phyloP scores from a whole-genome alignment of 2,797 vertebrate species.

The Steatocranus sp. region DNA sequence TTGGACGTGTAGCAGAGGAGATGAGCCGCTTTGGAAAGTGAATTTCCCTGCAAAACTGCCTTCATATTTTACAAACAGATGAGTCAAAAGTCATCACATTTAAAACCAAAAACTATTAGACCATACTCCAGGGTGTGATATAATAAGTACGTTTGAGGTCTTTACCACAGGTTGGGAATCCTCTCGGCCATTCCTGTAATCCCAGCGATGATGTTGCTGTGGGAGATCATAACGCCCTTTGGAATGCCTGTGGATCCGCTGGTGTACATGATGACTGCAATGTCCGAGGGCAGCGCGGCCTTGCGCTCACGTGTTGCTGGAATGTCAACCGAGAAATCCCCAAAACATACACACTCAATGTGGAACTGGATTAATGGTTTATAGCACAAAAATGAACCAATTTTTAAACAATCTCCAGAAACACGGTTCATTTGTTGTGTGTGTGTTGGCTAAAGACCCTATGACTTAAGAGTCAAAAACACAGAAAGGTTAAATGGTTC shows the following conservation, averaged over 20 bases:
- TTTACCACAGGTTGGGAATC: conserved; percentile 84
- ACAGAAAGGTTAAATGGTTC: neutral
- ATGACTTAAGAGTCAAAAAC: neutral
- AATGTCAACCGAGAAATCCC: neutral
- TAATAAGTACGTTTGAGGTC: neutral
- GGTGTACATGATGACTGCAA: conserved; percentile 97
- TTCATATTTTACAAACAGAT: neutral
- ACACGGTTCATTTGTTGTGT: neutral
- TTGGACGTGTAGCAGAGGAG: neutral
- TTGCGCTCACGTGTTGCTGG: conserved; percentile 31
- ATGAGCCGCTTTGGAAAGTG: neutral
- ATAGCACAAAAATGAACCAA: neutral
- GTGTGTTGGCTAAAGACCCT: neutral
- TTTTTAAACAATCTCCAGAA: neutral
- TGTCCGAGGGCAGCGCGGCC: conserved; percentile 79
- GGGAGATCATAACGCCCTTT: conserved; percentile 95
- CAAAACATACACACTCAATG: neutral
- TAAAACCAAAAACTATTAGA: neutral
- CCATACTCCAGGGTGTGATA: neutral
- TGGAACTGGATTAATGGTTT: neutral
- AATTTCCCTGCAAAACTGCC: neutral
- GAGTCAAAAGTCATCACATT: neutral
- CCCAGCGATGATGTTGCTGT: conserved; percentile 88
- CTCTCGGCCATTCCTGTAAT: conserved; percentile 90
- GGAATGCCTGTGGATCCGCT: conserved; percentile 92